Evolutionary conservation across 2,888 invertebrate species (phyloP).

Genomic region (Cosmorhoe ocellata): DNA sequence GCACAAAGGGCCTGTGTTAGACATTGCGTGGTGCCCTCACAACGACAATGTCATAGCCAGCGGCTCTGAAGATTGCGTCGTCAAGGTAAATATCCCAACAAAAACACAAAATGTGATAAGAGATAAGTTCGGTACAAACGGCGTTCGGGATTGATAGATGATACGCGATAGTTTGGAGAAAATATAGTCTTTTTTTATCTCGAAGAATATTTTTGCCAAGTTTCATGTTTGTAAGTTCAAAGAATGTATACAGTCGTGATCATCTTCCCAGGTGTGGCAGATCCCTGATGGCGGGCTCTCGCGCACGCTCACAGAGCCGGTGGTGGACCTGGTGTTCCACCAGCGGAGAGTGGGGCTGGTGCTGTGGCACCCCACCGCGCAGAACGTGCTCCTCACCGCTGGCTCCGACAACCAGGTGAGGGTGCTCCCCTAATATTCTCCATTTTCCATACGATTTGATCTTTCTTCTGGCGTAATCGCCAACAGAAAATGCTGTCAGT

Average conservation of each 20-base stretch:
- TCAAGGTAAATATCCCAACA: constrained; percentile 84
- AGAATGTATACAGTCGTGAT: too few relatives aligned
- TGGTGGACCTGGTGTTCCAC: constrained; percentile 96
- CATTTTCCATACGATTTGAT: too few relatives aligned
- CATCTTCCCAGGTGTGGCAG: constrained; percentile 94
- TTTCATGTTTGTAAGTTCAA: too few relatives aligned
- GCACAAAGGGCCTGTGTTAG: constrained; percentile 97
- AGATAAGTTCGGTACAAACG: too few relatives aligned
- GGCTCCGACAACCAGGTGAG: constrained; percentile 94
- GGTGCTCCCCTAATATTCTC: too few relatives aligned
- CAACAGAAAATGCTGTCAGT: too few relatives aligned
- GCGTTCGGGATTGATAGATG: too few relatives aligned
- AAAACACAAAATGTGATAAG: too few relatives aligned
- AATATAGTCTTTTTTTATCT: too few relatives aligned
- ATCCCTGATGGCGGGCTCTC: constrained; percentile 95
- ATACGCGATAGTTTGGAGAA: too few relatives aligned
- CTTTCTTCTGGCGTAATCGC: too few relatives aligned
- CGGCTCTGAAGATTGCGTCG: constrained; percentile 98
- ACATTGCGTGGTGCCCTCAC: constrained; percentile 99
- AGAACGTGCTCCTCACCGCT: constrained; percentile 96
- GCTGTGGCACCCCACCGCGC: constrained; percentile 98
- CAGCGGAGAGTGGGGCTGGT: constrained; percentile 96
- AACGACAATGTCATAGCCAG: constrained; percentile 99
- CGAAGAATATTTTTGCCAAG: too few relatives aligned
- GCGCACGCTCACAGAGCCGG: constrained; percentile 94